Percentiles rank a stretch among this genome's conserved stretches.
Evolutionary conservation across 2,113 vertebrate species (phyloP).

Genomic region (Toxotes chatareus): DNA sequence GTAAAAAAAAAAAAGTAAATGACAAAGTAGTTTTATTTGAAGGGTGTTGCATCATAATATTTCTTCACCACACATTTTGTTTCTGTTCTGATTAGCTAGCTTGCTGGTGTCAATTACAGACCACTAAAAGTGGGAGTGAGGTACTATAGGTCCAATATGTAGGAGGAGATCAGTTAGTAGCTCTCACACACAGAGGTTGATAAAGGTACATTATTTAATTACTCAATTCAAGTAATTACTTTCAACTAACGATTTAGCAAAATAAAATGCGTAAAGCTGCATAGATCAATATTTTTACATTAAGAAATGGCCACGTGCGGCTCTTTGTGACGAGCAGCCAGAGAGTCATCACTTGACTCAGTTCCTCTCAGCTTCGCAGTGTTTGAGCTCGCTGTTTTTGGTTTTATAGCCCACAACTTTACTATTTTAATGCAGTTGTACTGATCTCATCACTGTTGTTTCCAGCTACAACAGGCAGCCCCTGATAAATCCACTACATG

Average conservation of each 20-base stretch:
- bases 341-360: background rate
- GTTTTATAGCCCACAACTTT: no score
- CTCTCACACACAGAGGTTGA: background rate
- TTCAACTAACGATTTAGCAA: background rate
- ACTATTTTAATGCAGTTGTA: no score
- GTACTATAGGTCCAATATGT: background rate
- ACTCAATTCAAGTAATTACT: background rate
- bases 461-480: no score
- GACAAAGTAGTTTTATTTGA: background rate
- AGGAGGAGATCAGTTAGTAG: conserved; percentile 11
- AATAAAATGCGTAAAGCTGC: background rate
- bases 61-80: background rate
- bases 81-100: background rate
- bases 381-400: no score
- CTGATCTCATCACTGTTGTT: no score
- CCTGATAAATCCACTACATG: no score
- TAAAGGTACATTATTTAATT: background rate
- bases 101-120: conserved; percentile 2
- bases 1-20: no score
- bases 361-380: no score
- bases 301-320: background rate
- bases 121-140: conserved; percentile 29
- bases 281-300: background rate
- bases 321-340: background rate
- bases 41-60: background rate